phyloP scores from a whole-genome alignment of 2,888 invertebrate species.

The Girardia tigrina region DNA sequence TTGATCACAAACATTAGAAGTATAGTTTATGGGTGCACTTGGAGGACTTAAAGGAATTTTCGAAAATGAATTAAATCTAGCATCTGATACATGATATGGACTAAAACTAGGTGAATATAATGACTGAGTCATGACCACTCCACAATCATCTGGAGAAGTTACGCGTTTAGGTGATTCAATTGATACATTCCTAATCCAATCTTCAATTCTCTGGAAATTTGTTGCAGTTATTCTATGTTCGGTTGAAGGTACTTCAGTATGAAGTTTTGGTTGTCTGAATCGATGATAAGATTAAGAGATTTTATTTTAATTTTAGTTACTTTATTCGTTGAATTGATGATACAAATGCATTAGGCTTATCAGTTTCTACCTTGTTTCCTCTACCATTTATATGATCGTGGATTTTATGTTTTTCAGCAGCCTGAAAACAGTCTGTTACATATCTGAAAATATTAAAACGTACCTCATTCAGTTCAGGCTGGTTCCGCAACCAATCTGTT shows the following conservation, averaged over 20 bases:
- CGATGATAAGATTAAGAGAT: not conserved
- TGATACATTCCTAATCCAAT: not conserved
- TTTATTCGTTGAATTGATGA: not conserved
- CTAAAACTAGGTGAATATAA: not conserved
- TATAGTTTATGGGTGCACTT: not conserved
- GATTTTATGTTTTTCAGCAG: not conserved
- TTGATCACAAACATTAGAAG: not conserved
- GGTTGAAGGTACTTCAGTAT: not conserved
- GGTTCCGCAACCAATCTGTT: not conserved
- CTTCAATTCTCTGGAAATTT: not conserved
- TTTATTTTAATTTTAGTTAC: not conserved
- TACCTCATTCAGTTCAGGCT: not conserved
- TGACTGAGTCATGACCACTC: not conserved
- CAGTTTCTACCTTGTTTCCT: not conserved
- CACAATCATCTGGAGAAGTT: not conserved
- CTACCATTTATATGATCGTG: not conserved
- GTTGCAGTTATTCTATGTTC: not conserved
- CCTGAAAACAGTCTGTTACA: not conserved
- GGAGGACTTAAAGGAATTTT: not conserved
- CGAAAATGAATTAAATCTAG: not conserved
- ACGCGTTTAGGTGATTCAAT: not conserved
- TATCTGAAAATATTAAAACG: too few species aligned
- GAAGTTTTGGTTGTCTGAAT: not conserved
- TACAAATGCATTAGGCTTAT: not conserved
- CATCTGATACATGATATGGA: not conserved